Evolutionary conservation across 2,113 vertebrate species (phyloP).

Genomic region (Chionodraco myersi): DNA sequence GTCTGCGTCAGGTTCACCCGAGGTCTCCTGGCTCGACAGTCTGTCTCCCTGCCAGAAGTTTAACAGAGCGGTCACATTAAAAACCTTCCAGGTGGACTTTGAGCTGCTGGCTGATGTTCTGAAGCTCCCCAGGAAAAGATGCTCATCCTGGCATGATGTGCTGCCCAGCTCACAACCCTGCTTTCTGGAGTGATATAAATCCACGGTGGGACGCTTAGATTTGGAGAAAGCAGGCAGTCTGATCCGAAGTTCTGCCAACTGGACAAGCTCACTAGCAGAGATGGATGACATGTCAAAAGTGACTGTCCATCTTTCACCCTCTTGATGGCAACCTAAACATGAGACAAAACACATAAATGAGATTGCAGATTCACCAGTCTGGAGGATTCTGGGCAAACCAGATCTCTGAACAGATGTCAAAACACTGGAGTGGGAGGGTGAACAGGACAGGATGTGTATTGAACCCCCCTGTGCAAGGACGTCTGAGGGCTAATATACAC

Average conservation of each 20-base stretch:
- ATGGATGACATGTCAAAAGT: constrained; percentile 91
- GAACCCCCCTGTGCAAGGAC: constrained; percentile 73
- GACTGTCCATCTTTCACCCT: constrained; percentile 83
- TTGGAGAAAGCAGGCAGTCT: constrained; percentile 70
- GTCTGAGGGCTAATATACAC: constrained; percentile 87
- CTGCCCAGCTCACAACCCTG: constrained; percentile 50
- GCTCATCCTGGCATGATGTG: constrained; percentile 63
- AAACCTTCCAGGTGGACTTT: constrained; percentile 86
- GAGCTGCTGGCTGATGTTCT: constrained; percentile 41
- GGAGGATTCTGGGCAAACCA: constrained; percentile 39
- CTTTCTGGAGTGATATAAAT: constrained; percentile 85
- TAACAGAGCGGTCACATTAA: constrained; percentile 86
- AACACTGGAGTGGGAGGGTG: constrained; percentile 56
- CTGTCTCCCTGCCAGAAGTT: constrained; percentile 78
- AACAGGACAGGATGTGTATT: constrained; percentile 84
- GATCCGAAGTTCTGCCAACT: constrained; percentile 86
- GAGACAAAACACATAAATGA: constrained; percentile 2
- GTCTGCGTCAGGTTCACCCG: constrained; percentile 42
- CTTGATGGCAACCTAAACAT: constrained; percentile 83
- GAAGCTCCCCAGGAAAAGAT: constrained; percentile 85
- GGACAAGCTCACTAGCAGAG: constrained; percentile 82
- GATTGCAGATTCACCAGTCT: constrained; percentile 30
- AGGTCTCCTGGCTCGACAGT: constrained; percentile 27
- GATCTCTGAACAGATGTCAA: constrained; percentile 79
- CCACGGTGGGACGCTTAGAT: constrained; percentile 71